Percentiles rank a stretch among this genome's conserved stretches.
Evolutionary conservation across 2,797 vertebrate genomes (phyloP).

Genomic region (Denticeps clupeoides): DNA sequence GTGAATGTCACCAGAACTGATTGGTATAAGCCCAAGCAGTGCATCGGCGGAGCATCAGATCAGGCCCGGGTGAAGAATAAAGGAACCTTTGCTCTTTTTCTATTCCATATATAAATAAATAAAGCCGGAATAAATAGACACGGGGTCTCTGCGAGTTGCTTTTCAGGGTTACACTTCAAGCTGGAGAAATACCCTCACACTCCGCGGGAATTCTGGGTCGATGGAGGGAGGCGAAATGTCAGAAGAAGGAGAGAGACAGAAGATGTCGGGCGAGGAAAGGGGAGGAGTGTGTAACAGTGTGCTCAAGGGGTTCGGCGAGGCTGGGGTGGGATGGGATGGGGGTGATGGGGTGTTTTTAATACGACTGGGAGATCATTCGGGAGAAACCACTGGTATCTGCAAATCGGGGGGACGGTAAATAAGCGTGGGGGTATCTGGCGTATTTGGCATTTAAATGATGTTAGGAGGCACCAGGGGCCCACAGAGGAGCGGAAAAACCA

Average conservation of each 20-base stretch:
- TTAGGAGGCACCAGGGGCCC: too few species aligned
- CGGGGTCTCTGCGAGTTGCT: constrained; percentile 31
- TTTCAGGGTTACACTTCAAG: constrained; percentile 7
- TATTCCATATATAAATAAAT: constrained; percentile 34
- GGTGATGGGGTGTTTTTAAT: too few species aligned
- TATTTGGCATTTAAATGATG: too few species aligned
- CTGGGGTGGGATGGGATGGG: neutral
- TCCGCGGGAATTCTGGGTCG: constrained; percentile 47
- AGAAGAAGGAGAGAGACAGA: constrained; percentile 37
- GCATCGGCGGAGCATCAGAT: too few species aligned
- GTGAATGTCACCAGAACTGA: too few species aligned
- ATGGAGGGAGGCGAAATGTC: constrained; percentile 49
- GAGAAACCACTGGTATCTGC: too few species aligned
- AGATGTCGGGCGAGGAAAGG: constrained; percentile 29
- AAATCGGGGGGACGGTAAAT: too few species aligned
- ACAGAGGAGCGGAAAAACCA: too few species aligned
- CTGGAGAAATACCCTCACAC: constrained; percentile 38
- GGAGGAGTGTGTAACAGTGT: constrained; percentile 8
- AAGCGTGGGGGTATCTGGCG: too few species aligned
- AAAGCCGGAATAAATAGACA: too few species aligned
- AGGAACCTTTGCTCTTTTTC: neutral
- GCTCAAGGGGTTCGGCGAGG: constrained; percentile 22
- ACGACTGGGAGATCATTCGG: too few species aligned
- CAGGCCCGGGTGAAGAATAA: neutral
- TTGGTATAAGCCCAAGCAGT: constrained; percentile 17